Evolutionary conservation across 2,888 invertebrate genomes (phyloP).

Genomic region (Alloplasta piceator): DNA sequence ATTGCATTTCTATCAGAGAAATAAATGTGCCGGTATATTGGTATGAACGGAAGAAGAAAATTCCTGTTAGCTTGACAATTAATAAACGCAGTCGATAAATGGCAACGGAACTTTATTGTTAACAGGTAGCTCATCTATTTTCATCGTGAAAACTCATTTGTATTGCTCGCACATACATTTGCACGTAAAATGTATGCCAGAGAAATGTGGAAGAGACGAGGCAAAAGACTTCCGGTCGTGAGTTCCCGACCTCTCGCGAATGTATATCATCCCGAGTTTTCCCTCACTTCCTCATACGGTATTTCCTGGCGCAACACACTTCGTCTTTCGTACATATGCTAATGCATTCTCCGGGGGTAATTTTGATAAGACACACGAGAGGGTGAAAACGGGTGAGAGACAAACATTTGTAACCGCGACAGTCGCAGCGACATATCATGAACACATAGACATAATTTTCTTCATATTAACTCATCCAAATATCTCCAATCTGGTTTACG

Average conservation of each 20-base stretch:
- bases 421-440: slow-evolving; percentile 17
- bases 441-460: background rate
- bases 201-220: slow-evolving; percentile 46
- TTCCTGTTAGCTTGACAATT: slow-evolving; percentile 35
- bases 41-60: background rate
- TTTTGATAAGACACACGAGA: slow-evolving; percentile 59
- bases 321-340: slow-evolving; percentile 62
- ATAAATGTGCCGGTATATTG: no score
- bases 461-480: no score
- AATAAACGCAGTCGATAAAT: slow-evolving; percentile 19
- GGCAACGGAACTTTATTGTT: slow-evolving; percentile 52
- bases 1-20: no score
- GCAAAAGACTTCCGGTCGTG: slow-evolving; percentile 59
- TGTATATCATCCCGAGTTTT: slow-evolving; percentile 44
- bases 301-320: slow-evolving; percentile 35
- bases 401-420: slow-evolving; percentile 46
- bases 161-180: slow-evolving; percentile 28
- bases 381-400: slow-evolving; percentile 6
- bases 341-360: slow-evolving; percentile 60
- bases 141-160: slow-evolving; percentile 15
- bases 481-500: no score
- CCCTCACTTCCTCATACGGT: slow-evolving; percentile 23
- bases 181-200: slow-evolving; percentile 5
- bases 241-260: slow-evolving; percentile 21
- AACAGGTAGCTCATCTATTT: slow-evolving; percentile 62